Base-by-base conservation (phyloP, 2,888 invertebrate species). In the Cheilosia grossa region DNA sequence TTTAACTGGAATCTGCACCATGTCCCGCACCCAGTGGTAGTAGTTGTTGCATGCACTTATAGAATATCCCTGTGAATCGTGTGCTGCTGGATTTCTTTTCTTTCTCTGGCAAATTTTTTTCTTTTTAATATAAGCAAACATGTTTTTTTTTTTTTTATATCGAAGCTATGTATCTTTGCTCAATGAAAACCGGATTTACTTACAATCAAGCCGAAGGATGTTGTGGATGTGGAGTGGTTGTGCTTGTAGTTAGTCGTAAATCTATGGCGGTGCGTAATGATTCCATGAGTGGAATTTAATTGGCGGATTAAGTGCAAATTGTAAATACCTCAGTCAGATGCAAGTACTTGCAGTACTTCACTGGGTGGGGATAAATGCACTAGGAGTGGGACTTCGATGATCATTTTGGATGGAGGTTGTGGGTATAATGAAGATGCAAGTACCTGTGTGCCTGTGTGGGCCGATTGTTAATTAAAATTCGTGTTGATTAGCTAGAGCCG, bases 141-240 rank as follows among this genome's bases (percentile, higher is more conserved):
- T 17, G 54, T 54, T n/a, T 30, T 53, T n/a, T 30, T 53, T 27
- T 27, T 4, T 51, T 51, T 10, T 51, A 13, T 24, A 17, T 51
- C n/a, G 27, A 27, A 2, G n/a, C n/a, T 33, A 47, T 47, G 47
- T 19, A 47, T 47, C 17, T 47, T 47, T 47, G 47, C 17, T 47
- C 47, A 47, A 47, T 47, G 47, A 54, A 33, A 54, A 54, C 54
- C 54, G 54, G 54, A 54, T 54, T 54, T 54, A 54, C 15, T 54
- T 54, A 10, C 54, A 54, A 47, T 19, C 9, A 27, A 44, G 24
- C 33, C 10, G 27, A 54, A 47, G 47, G 47, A 47, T 44, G n/a
- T 9, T 17, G 19, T 47, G 17, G 19, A 47, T 17, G n/a, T 27
- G 7, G 2, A 17, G 5, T 30, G 30, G 30, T 9, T 27, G 27